Base-by-base conservation (phyloP, 2,797 vertebrate genomes). In the Phoebastria nigripes region DNA sequence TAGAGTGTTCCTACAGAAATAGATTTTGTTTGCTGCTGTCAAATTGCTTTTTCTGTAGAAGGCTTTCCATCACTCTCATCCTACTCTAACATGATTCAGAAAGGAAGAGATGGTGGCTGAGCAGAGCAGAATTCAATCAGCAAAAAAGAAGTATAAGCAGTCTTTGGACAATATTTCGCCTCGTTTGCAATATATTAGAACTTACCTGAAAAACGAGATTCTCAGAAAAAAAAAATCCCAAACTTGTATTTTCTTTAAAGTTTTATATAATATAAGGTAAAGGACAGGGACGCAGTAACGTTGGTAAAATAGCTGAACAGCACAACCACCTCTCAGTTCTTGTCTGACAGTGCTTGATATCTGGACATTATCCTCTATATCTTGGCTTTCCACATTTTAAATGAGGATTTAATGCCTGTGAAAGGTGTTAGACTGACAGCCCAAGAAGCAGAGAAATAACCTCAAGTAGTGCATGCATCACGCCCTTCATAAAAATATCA, bases 401-500 rank as follows among this genome's bases (percentile, higher is more conserved):
- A 93, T 37, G 29, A 81, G 25, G 21, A 84, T 83, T 93, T 95
- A 89, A 67, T 89, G 49, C 44, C 49, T 71, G 9, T 65, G 63
- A 81, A 93, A 96, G 73, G 87, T 95, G 95, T 95, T 81, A 87
- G 86, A 81, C 55, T 96, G 89, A 77, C 1, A 29, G 62, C 22
- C 21, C 49, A 91, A 90, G 77, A 82, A 78, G 82, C 9, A 65
- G 61, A 63, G 76, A 74, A 94, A 86, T 59, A 92, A 79, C 74
- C 84, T 82, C 74, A 94, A 96, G 86, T 16, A 87, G 58, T 37
- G 52, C 62, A 89, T 0, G 2, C 77, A 87, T 96, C 88, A 94
- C 47, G 4, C 73, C 73, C 93, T 95, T 82, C 70, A 74, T 76
- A 96, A 97, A 95, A 95, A 96, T 89, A 91, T 94, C 89, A 66